Evolutionary conservation across 92 coral and sea anemone genomes (phyloP).

Genomic region (Meandrina meandrites): DNA sequence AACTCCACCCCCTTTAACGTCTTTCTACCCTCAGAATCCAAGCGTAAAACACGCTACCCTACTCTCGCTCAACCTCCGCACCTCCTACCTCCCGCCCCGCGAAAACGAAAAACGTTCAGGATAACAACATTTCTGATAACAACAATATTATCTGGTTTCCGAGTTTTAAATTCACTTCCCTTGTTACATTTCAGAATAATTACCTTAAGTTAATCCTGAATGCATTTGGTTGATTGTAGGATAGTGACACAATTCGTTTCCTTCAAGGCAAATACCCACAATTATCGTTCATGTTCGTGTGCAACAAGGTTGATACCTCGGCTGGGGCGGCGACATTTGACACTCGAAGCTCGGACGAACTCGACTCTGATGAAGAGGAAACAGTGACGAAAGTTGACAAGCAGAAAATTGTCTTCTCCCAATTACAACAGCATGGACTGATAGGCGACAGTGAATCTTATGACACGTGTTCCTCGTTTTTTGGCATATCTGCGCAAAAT

Average conservation of each 20-base stretch:
- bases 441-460: constrained; percentile 17
- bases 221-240: constrained; percentile 29
- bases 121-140: too few species aligned
- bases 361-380: constrained; percentile 43
- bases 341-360: constrained; percentile 4
- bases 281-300: constrained; percentile 57
- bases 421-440: constrained; percentile 32
- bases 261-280: constrained; percentile 67
- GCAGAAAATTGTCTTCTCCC: constrained; percentile 43
- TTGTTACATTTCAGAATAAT: too few species aligned
- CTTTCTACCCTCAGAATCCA: too few species aligned
- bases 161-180: too few species aligned
- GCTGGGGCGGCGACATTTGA: constrained; percentile 22
- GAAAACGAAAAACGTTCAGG: too few species aligned
- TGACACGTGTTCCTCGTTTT: constrained; percentile 27
- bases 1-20: too few species aligned
- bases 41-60: too few species aligned
- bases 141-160: too few species aligned
- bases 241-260: constrained; percentile 44
- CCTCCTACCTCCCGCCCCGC: too few species aligned
- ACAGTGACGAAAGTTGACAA: constrained; percentile 20
- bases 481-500: constrained; percentile 62
- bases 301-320: constrained; percentile 56
- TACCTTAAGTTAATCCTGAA: neutral
- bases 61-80: too few species aligned